A percentile compares a stretch with the other conserved stretches of the same genome.
Evolutionary conservation across 2,113 vertebrate species (phyloP).

Genomic region (Tragelaphus imberbis): DNA sequence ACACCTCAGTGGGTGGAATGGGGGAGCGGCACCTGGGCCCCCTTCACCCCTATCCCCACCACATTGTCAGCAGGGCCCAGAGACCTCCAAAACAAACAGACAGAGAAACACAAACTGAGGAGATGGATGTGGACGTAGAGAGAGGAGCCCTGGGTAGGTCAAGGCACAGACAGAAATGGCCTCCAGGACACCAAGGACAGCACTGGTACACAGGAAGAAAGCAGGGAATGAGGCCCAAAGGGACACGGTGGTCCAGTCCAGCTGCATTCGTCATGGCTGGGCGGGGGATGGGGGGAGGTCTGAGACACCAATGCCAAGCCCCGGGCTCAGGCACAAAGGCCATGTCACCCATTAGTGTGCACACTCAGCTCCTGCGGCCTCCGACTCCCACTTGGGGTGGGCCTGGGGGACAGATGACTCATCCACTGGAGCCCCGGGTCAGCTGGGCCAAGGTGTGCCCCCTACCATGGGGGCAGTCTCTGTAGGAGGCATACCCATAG

Average conservation of each 20-base stretch:
- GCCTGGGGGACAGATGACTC: not conserved
- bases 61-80: not conserved
- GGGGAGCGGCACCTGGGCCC: not conserved
- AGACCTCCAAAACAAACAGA: not conserved
- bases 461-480: not conserved
- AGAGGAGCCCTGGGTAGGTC: fast-evolving
- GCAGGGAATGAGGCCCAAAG: not conserved
- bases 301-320: not conserved
- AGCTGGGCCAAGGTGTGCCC: not conserved
- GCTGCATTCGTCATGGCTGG: fast-evolving
- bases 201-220: not conserved
- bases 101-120: not conserved
- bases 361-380: not conserved
- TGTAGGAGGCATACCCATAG: not conserved
- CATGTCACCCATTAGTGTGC: not conserved
- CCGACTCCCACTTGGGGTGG: not conserved
- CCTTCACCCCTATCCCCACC: not conserved
- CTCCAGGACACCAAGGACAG: not conserved
- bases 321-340: not conserved
- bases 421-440: not conserved
- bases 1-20: not conserved
- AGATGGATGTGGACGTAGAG: not conserved
- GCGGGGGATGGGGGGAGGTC: not conserved
- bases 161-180: not conserved
- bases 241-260: not conserved